Base-by-base conservation (phyloP, 1,140 invertebrate genomes). In the Solenopsis fugax region DNA sequence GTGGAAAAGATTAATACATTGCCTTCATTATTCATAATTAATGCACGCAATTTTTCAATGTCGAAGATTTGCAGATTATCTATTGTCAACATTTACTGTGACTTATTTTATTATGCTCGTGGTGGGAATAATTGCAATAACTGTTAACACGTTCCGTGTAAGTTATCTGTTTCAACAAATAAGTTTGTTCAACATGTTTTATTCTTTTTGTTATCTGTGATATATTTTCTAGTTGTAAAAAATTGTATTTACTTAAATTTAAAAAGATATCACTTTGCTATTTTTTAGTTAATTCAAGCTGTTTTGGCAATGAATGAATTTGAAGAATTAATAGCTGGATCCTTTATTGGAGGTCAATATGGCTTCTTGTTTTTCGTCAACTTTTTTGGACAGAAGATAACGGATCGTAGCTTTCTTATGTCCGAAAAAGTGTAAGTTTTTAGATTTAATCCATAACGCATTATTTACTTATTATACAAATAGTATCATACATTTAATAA, bases 381-480 rank as follows among this genome's bases (percentile, higher is more conserved):
- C 12, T 77, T 50, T 62, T 77, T 77, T 24, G 75, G 75, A 18
- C 75, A 77, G 9, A 78, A 65, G 50, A 1, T 65, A 52, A 65
- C 50, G 9, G 18, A 78, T n/a, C 18, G 18, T 50, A 78, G 76
- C 34, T 34, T 64, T 21, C 12, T 48, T 64, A 18, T 64, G 10
- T 77, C 62, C 12, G 6, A 78, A 13, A 21, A 52, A 41, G 29
- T 29, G 76, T 65, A 65, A 64, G 58, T 65, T 50, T 48, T 37
- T 50, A 64, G 10, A 62, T 21, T 10, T 34, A 34, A 64, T 50
- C 1, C 12, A 52, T 64, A n/a, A 16, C 34, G 24, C 13, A 4
- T 18, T 3, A 24, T 34, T n/a, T 75, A 1, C 18, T 5, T 9
- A 56, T 5, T 5, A 16, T 24, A 21, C 16, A 71, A 29, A 52